Base-by-base conservation (phyloP, 2,113 vertebrate genomes). In the Dicrurus megarhynchus region DNA sequence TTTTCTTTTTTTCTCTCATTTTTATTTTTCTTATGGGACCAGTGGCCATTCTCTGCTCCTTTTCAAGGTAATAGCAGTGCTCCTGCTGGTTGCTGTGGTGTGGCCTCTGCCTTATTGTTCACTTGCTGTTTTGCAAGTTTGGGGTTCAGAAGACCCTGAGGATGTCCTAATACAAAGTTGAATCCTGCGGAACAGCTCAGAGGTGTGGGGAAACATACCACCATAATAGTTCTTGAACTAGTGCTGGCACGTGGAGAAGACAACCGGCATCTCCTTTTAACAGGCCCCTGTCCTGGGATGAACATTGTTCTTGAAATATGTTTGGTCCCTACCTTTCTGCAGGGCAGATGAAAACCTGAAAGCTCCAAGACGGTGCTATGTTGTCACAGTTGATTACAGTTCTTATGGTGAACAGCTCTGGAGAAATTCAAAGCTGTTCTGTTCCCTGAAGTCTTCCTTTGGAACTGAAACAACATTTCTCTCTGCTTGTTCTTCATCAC, bases 381-480 rank as follows among this genome's bases (percentile, higher is more conserved):
- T 84, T 92, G 68, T 93, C 79, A 67, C 47, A 93, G 79, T 68
- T 87, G 76, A 90, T 93, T 89, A 57, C 37, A 53, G 16, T 75
- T 90, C 60, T 61, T 89, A 78, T 0, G 3, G n/a, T 84, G 80
- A 96, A 67, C 35, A 71, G 68, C 79, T 88, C 52, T 83, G 83
- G 73, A 78, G 73, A 96, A 90, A 92, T 90, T 90, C 64, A 82
- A 87, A 92, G 64, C 73, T 71, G 41, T 93, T 84, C 65, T 67
- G 15, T 90, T 95, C 44, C 56, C 83, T 42, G 23, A 93, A 90
- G 86, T 95, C 44, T 86, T 84, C 75, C 63, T 86, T 93, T 6
- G 5, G 60, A 90, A 75, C 30, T 24, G 64, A 86, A 80, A 70
- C 47, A 89, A 35, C 22, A 46, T 92, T 75, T 86, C 30, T 87